Evolutionary conservation across 2,797 vertebrate genomes (phyloP).

Genomic region (Cyclura pinguis): DNA sequence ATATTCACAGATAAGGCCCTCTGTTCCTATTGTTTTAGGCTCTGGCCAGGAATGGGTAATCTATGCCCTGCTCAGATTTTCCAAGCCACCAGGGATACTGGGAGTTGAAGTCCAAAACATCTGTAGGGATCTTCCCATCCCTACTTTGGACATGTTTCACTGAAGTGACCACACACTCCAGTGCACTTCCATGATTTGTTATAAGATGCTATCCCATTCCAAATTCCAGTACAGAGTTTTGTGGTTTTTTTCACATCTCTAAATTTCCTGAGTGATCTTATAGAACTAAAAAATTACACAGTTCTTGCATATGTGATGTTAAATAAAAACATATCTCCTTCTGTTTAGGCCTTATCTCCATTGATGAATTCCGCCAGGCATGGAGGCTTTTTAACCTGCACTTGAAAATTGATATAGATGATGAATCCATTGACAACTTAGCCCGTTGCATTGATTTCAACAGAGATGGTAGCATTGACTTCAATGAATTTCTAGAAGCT

Average conservation of each 20-base stretch:
- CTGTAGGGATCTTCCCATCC: too few relatives aligned
- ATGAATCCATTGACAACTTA: slow-evolving; percentile 87
- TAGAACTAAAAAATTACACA: background rate
- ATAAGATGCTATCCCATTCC: background rate
- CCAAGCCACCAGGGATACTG: too few relatives aligned
- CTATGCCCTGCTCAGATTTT: too few relatives aligned
- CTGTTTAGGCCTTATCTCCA: slow-evolving; percentile 91
- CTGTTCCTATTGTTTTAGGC: background rate
- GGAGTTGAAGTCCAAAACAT: too few relatives aligned
- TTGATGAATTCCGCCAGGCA: slow-evolving; percentile 91
- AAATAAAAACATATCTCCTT: slow-evolving; percentile 33
- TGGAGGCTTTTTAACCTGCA: slow-evolving; percentile 94
- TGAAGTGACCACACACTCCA: background rate
- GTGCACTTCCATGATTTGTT: background rate
- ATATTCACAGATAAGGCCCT: background rate
- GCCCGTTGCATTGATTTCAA: slow-evolving; percentile 93
- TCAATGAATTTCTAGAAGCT: slow-evolving; percentile 95
- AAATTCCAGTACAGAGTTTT: background rate
- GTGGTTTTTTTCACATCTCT: background rate
- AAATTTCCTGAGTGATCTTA: background rate
- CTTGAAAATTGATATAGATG: slow-evolving; percentile 82
- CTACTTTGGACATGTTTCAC: background rate
- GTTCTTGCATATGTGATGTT: too few relatives aligned
- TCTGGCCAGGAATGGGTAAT: background rate
- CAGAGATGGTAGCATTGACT: slow-evolving; percentile 96